Percentiles rank a stretch among this genome's conserved stretches.
Evolutionary conservation across 2,797 vertebrate genomes (phyloP).

Genomic region (Eutrigla gurnardus): DNA sequence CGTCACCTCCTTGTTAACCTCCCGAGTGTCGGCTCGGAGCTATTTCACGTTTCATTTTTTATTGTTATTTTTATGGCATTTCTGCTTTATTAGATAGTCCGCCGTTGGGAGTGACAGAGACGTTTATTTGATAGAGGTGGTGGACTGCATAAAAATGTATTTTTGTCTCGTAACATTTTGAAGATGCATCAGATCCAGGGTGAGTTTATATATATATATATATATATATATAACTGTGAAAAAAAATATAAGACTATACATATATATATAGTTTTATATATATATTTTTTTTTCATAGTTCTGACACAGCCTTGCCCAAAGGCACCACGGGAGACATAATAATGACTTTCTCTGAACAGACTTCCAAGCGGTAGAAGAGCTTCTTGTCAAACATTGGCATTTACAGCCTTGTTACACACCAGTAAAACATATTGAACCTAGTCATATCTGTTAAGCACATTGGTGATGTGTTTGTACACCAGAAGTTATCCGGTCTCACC

Average conservation of each 20-base stretch:
- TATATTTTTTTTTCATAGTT: neutral
- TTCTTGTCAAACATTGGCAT: neutral
- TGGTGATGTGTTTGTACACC: neutral
- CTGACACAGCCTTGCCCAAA: slow-evolving; percentile 21
- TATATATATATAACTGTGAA: too few relatives aligned
- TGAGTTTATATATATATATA: too few relatives aligned
- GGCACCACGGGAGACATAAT: slow-evolving; percentile 23
- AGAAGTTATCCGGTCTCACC: neutral
- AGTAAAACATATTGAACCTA: neutral
- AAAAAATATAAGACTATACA: too few relatives aligned
- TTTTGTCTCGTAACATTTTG: slow-evolving; percentile 56
- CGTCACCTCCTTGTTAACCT: slow-evolving; percentile 32
- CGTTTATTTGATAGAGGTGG: slow-evolving; percentile 63
- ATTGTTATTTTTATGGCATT: slow-evolving; percentile 67
- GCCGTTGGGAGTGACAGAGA: slow-evolving; percentile 36
- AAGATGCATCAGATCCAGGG: slow-evolving; percentile 6
- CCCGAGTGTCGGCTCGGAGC: slow-evolving; percentile 37
- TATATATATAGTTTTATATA: too few relatives aligned
- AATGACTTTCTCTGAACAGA: slow-evolving; percentile 38
- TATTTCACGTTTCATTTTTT: slow-evolving; percentile 52
- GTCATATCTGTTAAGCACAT: neutral
- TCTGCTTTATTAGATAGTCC: slow-evolving; percentile 65
- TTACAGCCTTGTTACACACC: neutral
- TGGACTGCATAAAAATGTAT: slow-evolving; percentile 52
- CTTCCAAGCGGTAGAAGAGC: slow-evolving; percentile 4